Conservation (phyloP, 2,888 invertebrate genomes). For the Mechanitis messenoides region DNA sequence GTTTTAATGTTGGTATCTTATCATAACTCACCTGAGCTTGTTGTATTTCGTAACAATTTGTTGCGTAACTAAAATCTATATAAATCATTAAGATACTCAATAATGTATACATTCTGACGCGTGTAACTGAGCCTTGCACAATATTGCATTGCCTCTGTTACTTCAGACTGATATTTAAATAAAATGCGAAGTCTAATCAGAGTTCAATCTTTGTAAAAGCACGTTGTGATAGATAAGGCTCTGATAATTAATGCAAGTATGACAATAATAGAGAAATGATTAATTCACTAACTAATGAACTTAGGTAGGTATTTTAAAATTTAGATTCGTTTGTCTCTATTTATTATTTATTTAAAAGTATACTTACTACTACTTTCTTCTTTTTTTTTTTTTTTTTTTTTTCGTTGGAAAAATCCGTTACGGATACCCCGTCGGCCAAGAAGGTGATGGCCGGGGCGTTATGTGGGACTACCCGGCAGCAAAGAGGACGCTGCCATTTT, state of each 20-base stretch:
- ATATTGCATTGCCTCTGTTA: constrained; percentile 15
- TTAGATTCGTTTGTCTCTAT: no score
- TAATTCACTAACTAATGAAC: no score
- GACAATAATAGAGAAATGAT: no score
- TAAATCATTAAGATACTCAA: constrained; percentile 41
- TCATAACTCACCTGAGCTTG: constrained; percentile 53
- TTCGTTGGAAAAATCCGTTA: no score
- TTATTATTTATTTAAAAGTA: no score
- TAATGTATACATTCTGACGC: constrained; percentile 41
- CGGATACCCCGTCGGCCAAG: no score
- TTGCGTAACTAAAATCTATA: constrained; percentile 46
- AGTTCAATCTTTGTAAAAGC: constrained; percentile 29
- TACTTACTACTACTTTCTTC: no score
- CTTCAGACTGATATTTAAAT: constrained; percentile 29
- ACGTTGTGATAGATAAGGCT: constrained; percentile 23
- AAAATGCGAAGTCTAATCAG: constrained; percentile 23
- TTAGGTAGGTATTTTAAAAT: no score
- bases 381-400: no score
- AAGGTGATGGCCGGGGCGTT: no score
- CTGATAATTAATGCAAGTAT: constrained; percentile 17
- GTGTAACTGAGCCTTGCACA: constrained; percentile 16
- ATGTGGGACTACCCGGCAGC: no score
- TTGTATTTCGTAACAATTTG: constrained; percentile 45
- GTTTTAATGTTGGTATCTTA: background rate
- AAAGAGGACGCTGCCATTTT: no score